Evolutionary conservation across 2,113 vertebrate genomes (phyloP), one percentile per base, ranked within the genome.

Genomic region (Amia ocellicauda): DNA sequence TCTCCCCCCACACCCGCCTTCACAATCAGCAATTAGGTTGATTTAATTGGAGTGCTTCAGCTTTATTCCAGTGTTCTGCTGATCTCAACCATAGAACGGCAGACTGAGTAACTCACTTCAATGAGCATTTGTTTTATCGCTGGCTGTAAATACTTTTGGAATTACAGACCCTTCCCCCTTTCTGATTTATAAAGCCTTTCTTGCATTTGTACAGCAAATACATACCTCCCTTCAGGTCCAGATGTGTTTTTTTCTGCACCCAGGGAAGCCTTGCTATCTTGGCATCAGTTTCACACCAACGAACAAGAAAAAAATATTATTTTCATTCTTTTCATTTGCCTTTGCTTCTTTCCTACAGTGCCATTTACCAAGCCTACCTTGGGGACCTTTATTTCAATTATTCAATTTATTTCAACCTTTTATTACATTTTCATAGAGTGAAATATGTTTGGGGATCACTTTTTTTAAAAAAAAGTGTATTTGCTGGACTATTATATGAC

Each of bases 91-190:
- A 56, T 50, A 26, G 26, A 17, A 9, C 19, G 5, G 23, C 59
- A 17, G 4, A 47, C 3, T 19, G 26, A 62, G 19, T 28, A 36
- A 8, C 22, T 62, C 16, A 17, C 58, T 52, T 41, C 63, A 63
- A 54, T 50, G 51, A 49, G 41, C 47, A 55, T 26, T 56, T n/a
- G 3, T 22, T 72, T 72, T 64, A 67, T 29, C 51, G 54, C 66
- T 23, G 57, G 55, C 64, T 53, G 67, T 69, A 58, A 72, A 65
- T 43, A 57, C 42, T 22, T 41, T 61, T 7, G 19, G 52, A 67
- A 55, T 57, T 59, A 58, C 23, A 29, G 29, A 49, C 51, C 1
- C 23, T 22, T 52, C 56, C 62, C 62, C 60, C 23, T 41, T 28
- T 45, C 36, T 20, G 36, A 51, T 60, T 1, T 28, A 22, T 36